These are phyloP conservation scores for Octopus sinensis DNA, from an alignment of 1,140 invertebrate genomes.

Conservation along the genomic window DNA sequence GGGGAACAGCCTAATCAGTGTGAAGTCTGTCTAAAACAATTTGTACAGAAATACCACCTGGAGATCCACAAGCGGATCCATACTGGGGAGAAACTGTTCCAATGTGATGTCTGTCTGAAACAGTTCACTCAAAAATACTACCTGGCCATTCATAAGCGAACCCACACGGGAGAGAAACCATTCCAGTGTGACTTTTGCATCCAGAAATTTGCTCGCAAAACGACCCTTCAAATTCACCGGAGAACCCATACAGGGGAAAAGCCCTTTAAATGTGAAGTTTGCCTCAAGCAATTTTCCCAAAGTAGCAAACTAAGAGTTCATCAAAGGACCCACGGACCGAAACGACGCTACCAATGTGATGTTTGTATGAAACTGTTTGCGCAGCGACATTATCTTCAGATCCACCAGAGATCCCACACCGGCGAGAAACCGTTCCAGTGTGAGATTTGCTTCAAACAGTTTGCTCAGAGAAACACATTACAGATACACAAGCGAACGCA, in stretches of 20 bases:
- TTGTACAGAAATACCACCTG: conserved; percentile 3
- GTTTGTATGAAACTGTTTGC: conserved; percentile 86
- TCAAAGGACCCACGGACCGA: conserved; percentile 86
- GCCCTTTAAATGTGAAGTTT: conserved; percentile 83
- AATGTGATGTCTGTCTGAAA: conserved; percentile 72
- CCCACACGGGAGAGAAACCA: conserved; percentile 11
- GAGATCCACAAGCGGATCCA: conserved; percentile 18
- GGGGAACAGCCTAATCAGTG: conserved; percentile 68
- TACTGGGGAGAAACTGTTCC: conserved; percentile 26
- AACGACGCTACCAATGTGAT: conserved; percentile 88
- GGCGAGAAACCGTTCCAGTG: conserved; percentile 63
- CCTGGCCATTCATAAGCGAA: background rate
- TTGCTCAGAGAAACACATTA: background rate
- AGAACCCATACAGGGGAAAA: conserved; percentile 28
- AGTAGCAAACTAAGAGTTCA: conserved; percentile 88
- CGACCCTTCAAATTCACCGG: conserved; percentile 47
- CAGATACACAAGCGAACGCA: background rate
- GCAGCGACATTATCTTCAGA: conserved; percentile 78
- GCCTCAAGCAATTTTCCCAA: conserved; percentile 79
- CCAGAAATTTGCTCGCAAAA: conserved; percentile 20
- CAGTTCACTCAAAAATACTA: conserved; percentile 61
- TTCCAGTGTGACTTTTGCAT: conserved; percentile 14
- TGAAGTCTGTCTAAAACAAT: conserved; percentile 24
- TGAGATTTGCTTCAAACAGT: conserved; percentile 72
- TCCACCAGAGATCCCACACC: conserved; percentile 48